Evolutionary conservation across 2,113 vertebrate genomes (phyloP), one percentile per base, ranked within the genome.

Genomic region (Helogale parvula): DNA sequence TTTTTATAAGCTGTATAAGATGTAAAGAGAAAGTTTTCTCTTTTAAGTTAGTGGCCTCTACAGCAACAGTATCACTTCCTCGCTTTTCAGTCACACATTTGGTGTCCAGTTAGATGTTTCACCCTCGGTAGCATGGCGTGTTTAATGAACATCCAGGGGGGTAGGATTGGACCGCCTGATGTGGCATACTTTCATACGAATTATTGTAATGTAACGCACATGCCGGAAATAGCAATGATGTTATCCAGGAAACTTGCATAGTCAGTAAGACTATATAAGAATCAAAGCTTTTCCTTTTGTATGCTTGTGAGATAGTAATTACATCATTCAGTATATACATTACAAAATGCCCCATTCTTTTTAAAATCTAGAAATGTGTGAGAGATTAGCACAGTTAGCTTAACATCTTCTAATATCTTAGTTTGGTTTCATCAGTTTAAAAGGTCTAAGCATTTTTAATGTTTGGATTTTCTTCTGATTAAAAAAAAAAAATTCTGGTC

Each of bases 121-220:
- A 57, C 88, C 71, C 60, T 96, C 69, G 81, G 6, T 91, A 93
- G 87, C 35, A 71, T 25, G 72, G 90, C 45, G 6, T 50, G 4
- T 98, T 97, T 97, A 97, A 97, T 95, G 95, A 97, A 50, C 47
- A 90, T 66, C 96, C 88, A 90, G 52, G 94, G 45, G 95, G 38
- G 80, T 97, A 21, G 96, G 90, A 96, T 95, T 88, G 81, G 87
- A 85, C 84, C 84, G 45, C 84, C 94, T 38, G 35, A 83, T 66
- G 87, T 63, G 87, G 12, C 81, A 80, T 80, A 35, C 83, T 92
- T 96, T n/a, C 52, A 72, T 33, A 23, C 88, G 92, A 95, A 82
- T 94, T 96, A 91, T 88, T 96, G 81, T 54, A 92, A 77, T 77
- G 50, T 57, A 88, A 54, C 45, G 25, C 96, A 54, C 23, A 89